Percentiles rank a stretch among this genome's conserved stretches.
phyloP scores from a whole-genome alignment of 2,888 invertebrate species.

The Dasysyrphus tricinctus region DNA sequence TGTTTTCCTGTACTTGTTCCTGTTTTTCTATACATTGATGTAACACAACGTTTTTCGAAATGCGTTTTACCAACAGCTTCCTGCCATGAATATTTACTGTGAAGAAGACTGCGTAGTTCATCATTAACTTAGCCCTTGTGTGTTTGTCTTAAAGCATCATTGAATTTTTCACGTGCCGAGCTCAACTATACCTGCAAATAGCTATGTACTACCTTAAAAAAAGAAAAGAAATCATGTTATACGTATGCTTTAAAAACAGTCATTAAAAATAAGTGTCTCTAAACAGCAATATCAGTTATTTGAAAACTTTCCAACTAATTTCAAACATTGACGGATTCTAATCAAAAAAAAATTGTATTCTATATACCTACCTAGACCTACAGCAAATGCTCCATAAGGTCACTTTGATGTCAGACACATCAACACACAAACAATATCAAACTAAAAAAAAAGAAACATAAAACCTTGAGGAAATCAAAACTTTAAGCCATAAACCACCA shows the following conservation, averaged over 20 bases:
- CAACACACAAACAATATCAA: not conserved
- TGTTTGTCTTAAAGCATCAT: too few relatives aligned
- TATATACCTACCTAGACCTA: not conserved
- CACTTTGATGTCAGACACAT: conserved; percentile 5
- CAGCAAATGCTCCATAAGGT: not conserved
- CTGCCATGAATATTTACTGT: too few relatives aligned
- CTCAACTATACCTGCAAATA: too few relatives aligned
- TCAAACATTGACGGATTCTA: conserved; percentile 16
- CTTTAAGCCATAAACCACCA: conserved; percentile 15
- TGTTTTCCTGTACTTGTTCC: too few relatives aligned
- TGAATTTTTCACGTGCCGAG: too few relatives aligned
- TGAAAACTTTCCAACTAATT: conserved; percentile 25
- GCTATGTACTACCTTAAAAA: not conserved
- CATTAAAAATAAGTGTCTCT: conserved; percentile 3
- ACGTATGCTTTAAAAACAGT: not conserved
- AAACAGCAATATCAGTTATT: conserved; percentile 24
- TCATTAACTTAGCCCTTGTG: too few relatives aligned
- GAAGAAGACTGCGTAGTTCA: too few relatives aligned
- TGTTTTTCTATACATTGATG: too few relatives aligned
- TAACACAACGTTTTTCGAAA: too few relatives aligned
- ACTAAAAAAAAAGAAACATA: not conserved
- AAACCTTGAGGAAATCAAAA: conserved; percentile 29
- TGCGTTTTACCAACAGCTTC: too few relatives aligned
- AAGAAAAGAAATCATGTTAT: not conserved
- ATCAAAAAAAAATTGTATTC: conserved; percentile 27